A percentile compares a stretch with the other conserved stretches of the same genome.
phyloP scores from a whole-genome alignment of 1,140 invertebrate genomes.

The Drosophila repleta region DNA sequence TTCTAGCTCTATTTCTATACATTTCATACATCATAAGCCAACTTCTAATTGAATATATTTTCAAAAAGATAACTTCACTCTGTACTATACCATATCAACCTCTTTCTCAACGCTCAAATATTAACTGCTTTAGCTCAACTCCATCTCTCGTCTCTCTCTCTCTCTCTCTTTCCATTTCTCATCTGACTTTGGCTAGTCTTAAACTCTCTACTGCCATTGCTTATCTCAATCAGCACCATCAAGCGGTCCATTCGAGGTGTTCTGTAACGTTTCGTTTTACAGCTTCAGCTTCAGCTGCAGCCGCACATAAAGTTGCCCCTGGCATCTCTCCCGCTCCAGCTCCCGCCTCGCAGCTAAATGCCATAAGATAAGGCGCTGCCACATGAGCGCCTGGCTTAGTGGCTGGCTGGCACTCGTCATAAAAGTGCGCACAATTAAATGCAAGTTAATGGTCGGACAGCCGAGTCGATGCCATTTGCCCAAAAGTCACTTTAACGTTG shows the following conservation, averaged over 20 bases:
- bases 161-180: neutral
- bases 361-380: conserved; percentile 63
- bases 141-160: neutral
- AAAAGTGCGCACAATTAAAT: conserved; percentile 83
- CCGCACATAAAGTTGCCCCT: conserved; percentile 38
- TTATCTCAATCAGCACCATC: conserved; percentile 31
- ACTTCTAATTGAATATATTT: neutral
- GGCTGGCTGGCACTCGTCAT: conserved; percentile 61
- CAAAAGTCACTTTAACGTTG: conserved; percentile 74
- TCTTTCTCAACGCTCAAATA: neutral
- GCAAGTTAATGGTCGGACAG: conserved; percentile 76
- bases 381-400: conserved; percentile 50
- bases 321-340: neutral
- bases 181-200: neutral
- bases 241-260: conserved; percentile 41
- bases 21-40: neutral
- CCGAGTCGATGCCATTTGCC: conserved; percentile 55
- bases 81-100: neutral
- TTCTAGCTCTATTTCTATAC: neutral
- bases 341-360: conserved; percentile 42
- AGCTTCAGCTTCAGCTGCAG: conserved; percentile 28
- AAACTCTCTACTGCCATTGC: conserved; percentile 12
- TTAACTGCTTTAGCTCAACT: neutral
- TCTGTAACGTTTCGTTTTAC: conserved; percentile 51
- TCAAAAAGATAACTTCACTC: neutral